Evolutionary conservation across 2,113 vertebrate species (phyloP), one percentile per base, ranked within the genome.

Genomic region (Pelodiscus sinensis): DNA sequence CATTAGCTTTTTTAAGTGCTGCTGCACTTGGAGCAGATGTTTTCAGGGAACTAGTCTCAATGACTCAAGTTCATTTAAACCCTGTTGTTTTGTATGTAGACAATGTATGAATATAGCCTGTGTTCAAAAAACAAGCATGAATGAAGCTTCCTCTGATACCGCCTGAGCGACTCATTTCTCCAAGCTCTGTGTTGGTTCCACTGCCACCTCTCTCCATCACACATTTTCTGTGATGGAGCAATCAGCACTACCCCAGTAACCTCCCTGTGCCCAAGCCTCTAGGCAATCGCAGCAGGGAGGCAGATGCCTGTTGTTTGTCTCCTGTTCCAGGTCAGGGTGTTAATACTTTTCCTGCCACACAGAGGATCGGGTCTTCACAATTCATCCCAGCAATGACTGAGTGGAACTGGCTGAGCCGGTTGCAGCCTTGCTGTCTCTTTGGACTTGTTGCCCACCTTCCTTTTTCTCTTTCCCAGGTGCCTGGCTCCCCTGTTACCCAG

Each of bases 61-160:
- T 71, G 31, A 35, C 65, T 62, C 58, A 11, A 71, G n/a, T n/a
- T 35, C 8, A 71, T 71, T 71, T 71, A 71, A 71, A 35, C n/a
- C n/a, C 16, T 31, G 18, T n/a, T 71, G 35, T 35, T 35, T 71
- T 35, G 65, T 21, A 71, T 19, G n/a, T 35, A 21, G 19, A 21
- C n/a, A 71, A 35, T 71, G 38, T 77, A 50, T 12, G 50, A 50
- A 50, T 77, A 77, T 11, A 25, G 22, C 22, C 44, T 3, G 11
- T 77, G 38, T 77, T 77, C 22, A 24, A 77, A 25, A 77, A 77
- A 2, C 24, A 50, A 44, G 73, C 24, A 50, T 38, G 73, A 77
- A 77, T 27, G 44, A 77, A 19, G 10, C 52, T n/a, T 79, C 52
- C 52, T n/a, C 9, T n/a, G 0, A 16, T 0, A 0, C 21, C 58